Base-by-base conservation (phyloP, 2,113 vertebrate species). In the Entelurus aequoreus region DNA sequence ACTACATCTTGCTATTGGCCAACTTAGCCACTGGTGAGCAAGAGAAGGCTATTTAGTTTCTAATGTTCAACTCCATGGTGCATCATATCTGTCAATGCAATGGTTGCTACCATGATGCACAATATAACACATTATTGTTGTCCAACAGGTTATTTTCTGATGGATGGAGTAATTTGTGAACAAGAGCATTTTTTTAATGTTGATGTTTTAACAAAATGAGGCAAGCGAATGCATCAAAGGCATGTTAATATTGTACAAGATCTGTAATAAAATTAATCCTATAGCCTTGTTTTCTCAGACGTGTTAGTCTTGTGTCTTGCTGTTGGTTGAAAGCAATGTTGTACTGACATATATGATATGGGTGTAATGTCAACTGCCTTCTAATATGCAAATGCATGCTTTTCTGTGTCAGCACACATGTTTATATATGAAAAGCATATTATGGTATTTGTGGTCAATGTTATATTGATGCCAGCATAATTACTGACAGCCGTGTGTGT, bases 351-450 rank as follows among this genome's bases (percentile, higher is more conserved):
- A 76, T 46, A 82, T 83, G 81, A 80, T 72, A 72, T 76, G 74
- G 73, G 70, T 75, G 77, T 76, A 61, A 71, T 84, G 79, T 75
- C 73, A 84, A 84, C 62, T 73, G 81, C 69, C 76, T 69, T 77
- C 82, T 71, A 80, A 86, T 88, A 85, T 88, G 87, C 87, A 88
- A 88, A 78, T 79, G 81, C 77, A 84, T 88, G 82, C 70, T 80
- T 87, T 88, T 86, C 64, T 83, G 83, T 82, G 80, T 84, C 54
- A 59, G 71, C 71, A 42, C 79, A 69, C 62, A 51, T 86, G 78
- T 87, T 75, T 71, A 77, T 84, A 70, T 56, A 68, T 70, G 72
- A 69, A 74, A 73, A 65, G 62, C 56, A 67, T 64, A 64, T 68
- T 60, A 60, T 68, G 75, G 53, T 73, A 56, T 68, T 79, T 10